Conservation (phyloP, 2,888 invertebrate species). For the Malacosoma neustria region DNA sequence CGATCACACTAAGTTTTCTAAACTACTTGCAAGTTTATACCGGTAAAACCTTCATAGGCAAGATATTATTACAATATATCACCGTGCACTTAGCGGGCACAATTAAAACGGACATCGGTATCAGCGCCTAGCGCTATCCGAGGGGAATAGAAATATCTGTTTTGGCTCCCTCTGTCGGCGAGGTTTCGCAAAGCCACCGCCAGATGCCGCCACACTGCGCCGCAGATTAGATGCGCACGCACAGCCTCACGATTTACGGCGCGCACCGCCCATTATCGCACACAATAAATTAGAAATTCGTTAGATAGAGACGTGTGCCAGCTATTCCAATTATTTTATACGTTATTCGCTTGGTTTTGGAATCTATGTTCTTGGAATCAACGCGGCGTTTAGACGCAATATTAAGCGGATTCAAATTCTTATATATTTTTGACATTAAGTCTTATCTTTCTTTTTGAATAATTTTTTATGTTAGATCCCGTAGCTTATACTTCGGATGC, state of each 20-base stretch:
- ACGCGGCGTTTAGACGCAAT: background rate
- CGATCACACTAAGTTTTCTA: too few species aligned
- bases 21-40: too few species aligned
- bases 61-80: background rate
- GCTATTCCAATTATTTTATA: constrained; percentile 56
- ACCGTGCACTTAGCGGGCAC: background rate
- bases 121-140: background rate
- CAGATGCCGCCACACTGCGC: constrained; percentile 47
- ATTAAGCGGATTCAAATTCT: too few species aligned
- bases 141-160: background rate
- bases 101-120: background rate
- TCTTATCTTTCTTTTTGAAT: too few species aligned
- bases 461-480: too few species aligned
- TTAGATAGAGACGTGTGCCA: constrained; percentile 64
- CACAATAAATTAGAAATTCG: constrained; percentile 72
- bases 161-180: background rate
- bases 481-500: too few species aligned
- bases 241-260: constrained; percentile 59
- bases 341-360: background rate
- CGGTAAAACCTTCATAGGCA: too few species aligned
- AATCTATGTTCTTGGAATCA: background rate
- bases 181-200: constrained; percentile 58
- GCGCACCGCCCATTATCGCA: constrained; percentile 48
- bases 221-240: constrained; percentile 59
- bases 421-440: too few species aligned